A percentile compares a stretch with the other conserved stretches of the same genome.
These are phyloP conservation scores for Perccottus glenii DNA, from an alignment of 2,113 vertebrate genomes.

Conservation along the genomic window DNA sequence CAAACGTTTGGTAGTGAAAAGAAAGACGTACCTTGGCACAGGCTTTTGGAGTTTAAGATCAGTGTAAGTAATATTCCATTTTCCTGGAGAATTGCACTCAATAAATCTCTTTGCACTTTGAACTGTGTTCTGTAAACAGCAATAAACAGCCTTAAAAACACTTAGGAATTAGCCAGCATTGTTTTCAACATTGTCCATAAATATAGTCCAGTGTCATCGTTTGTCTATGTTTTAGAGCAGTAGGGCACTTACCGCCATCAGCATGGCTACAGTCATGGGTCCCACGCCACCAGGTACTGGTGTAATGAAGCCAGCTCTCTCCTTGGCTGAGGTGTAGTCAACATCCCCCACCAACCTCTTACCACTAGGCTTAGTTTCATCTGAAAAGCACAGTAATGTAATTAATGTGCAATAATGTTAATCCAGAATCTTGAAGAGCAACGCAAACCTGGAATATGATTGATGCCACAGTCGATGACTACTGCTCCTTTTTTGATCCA, in stretches of 20 bases:
- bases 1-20: not conserved
- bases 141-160: slow-evolving; percentile 4
- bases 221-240: not conserved
- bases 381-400: slow-evolving; percentile 70
- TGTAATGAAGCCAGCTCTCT: slow-evolving; percentile 91
- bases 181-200: not conserved
- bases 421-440: not conserved
- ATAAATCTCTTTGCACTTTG: slow-evolving; percentile 90
- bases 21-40: slow-evolving; percentile 87
- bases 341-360: slow-evolving; percentile 94
- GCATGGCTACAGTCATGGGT: slow-evolving; percentile 98
- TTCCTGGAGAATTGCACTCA: slow-evolving; percentile 83
- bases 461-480: slow-evolving; percentile 98
- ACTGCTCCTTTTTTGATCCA: slow-evolving; percentile 97
- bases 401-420: not conserved
- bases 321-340: slow-evolving; percentile 85
- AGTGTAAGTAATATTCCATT: slow-evolving; percentile 89
- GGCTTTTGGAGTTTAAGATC: slow-evolving; percentile 83
- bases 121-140: slow-evolving; percentile 88
- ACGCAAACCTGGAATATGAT: slow-evolving; percentile 87
- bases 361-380: slow-evolving; percentile 86
- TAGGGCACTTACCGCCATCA: slow-evolving; percentile 88
- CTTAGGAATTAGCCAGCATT: not conserved
- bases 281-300: slow-evolving; percentile 97
- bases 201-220: not conserved